Base-by-base conservation (phyloP, 2,797 vertebrate species). In the Spinus olivaceus region DNA sequence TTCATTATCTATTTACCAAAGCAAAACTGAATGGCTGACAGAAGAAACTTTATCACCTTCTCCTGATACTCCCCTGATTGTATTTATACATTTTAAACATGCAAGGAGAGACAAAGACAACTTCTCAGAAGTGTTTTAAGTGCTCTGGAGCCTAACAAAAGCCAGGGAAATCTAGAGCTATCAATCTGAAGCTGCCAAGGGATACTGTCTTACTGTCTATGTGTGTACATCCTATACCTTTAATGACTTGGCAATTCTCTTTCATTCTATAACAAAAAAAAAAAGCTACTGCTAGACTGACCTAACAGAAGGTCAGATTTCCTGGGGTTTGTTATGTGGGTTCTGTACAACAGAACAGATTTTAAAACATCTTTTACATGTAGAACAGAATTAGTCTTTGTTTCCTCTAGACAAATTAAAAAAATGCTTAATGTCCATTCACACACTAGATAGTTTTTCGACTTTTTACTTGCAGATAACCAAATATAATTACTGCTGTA, bases 401-500 rank as follows among this genome's bases (percentile, higher is more conserved):
- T 78, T 92, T 77, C 42, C 78, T 72, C 66, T 74, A 91, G 28
- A 82, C 50, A 96, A 94, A 35, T 44, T 78, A 24, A 95, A 96
- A 86, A 89, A 73, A 65, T 84, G 33, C 23, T 87, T 95, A 42
- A 86, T 92, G 24, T 67, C 69, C 53, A 82, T 81, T 94, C 78
- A 76, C 20, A 76, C 60, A 72, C 78, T 53, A 85, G 56, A 25
- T 27, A 37, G 73, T 70, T 86, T 78, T 90, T 90, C 59, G 72
- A 41, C 46, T 65, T 92, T 61, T 88, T 39, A 90, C 54, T 92
- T 91, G 42, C 88, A 95, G 87, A 49, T 72, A 84, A 84, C 66
- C 94, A 95, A 96, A 94, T 79, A 88, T 41, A 93, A 93, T 79
- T 94, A 47, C 37, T 81, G 39, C n/a, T 86, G 37, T n/a, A 93